phyloP scores from a whole-genome alignment of 2,797 vertebrate species.

The Xenops minutus region DNA sequence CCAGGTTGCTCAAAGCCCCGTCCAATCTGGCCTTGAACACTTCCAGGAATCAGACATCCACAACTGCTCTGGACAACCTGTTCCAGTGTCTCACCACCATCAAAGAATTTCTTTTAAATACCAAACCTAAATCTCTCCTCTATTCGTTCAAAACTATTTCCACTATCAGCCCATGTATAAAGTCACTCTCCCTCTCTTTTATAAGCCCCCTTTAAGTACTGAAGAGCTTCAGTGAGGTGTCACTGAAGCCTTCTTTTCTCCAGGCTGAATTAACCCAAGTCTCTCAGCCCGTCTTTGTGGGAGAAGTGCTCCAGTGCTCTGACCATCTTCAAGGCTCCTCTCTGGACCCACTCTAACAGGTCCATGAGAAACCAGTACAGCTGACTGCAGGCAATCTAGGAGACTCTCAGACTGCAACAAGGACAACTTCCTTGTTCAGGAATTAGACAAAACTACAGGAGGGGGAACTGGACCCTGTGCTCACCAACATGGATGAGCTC shows the following conservation, averaged over 20 bases:
- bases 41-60: not conserved
- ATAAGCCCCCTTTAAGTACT: not conserved
- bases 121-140: not conserved
- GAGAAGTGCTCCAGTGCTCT: not conserved
- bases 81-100: rapidly evolving
- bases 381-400: not conserved
- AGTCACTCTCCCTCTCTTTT: not conserved
- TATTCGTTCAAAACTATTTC: not conserved
- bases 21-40: not conserved
- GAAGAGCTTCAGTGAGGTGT: not conserved
- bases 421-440: not conserved
- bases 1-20: not conserved
- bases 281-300: not conserved
- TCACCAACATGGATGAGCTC: not conserved
- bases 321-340: not conserved
- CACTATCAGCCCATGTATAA: not conserved
- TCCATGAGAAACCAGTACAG: not conserved
- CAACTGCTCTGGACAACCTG: not conserved
- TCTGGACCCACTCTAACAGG: not conserved
- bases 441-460: not conserved
- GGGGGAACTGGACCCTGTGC: not conserved
- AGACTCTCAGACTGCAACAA: not conserved
- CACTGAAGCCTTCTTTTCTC: not conserved
- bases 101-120: not conserved
- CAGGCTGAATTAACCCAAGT: not conserved